Conservation (phyloP, 2,888 invertebrate genomes). For the Habrosyne pyritoides region DNA sequence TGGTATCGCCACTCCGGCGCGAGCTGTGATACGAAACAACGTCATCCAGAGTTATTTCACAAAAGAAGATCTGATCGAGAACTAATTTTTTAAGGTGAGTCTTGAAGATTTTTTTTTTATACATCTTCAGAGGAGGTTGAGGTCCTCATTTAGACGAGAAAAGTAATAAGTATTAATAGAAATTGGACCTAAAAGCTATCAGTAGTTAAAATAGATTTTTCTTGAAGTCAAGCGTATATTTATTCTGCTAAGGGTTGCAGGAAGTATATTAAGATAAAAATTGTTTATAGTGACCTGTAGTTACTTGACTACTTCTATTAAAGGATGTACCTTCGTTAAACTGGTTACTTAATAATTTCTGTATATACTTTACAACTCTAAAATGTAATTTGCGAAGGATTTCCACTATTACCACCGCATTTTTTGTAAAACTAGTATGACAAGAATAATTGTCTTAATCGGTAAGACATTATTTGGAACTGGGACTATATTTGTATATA, state of each 20-base stretch:
- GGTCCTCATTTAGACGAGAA: too few relatives aligned
- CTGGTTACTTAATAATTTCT: not conserved
- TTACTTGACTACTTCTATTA: too few relatives aligned
- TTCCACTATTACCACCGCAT: not conserved
- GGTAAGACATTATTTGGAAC: too few relatives aligned
- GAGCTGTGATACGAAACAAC: slow-evolving; percentile 34
- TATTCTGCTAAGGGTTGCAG: too few relatives aligned
- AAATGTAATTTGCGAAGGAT: not conserved
- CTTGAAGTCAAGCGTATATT: too few relatives aligned
- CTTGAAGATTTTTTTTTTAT: not conserved
- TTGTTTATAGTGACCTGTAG: too few relatives aligned
- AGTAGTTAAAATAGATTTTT: too few relatives aligned
- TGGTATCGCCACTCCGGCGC: slow-evolving; percentile 35
- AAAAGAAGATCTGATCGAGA: not conserved
- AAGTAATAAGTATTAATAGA: too few relatives aligned
- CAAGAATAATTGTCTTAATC: not conserved
- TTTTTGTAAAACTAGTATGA: not conserved
- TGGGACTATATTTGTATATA: too few relatives aligned
- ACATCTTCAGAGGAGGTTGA: not conserved
- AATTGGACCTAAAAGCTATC: too few relatives aligned
- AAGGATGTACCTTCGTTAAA: too few relatives aligned
- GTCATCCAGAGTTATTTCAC: slow-evolving; percentile 15
- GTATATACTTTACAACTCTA: not conserved
- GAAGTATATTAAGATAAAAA: too few relatives aligned
- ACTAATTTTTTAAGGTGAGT: not conserved